Conservation (phyloP, 2,888 invertebrate genomes). For the Yponomeuta malinellus region DNA sequence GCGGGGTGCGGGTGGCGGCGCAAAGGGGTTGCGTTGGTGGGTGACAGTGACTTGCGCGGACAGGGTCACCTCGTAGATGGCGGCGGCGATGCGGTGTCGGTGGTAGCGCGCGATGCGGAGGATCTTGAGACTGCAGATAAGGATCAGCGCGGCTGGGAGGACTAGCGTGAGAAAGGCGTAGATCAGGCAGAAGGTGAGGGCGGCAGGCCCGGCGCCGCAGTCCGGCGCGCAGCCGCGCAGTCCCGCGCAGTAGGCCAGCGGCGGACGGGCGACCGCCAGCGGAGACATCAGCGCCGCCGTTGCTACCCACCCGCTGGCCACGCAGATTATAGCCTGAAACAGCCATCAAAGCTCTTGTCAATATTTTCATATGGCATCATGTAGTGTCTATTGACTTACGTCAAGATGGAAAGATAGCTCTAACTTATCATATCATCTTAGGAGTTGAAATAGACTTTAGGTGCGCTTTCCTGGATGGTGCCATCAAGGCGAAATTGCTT, state of each 20-base stretch:
- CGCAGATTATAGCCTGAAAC: constrained; percentile 77
- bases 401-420: too few relatives aligned
- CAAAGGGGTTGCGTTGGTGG: constrained; percentile 87
- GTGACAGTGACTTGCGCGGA: constrained; percentile 90
- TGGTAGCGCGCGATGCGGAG: constrained; percentile 83
- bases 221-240: constrained; percentile 81
- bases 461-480: too few relatives aligned
- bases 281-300: constrained; percentile 79
- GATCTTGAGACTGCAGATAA: constrained; percentile 83
- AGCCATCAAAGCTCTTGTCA: constrained; percentile 20
- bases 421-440: too few relatives aligned
- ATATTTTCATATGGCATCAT: background rate
- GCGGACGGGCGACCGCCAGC: constrained; percentile 76
- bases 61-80: constrained; percentile 88
- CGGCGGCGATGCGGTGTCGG: constrained; percentile 88
- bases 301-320: constrained; percentile 81
- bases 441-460: too few relatives aligned
- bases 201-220: constrained; percentile 77
- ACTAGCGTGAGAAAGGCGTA: constrained; percentile 80
- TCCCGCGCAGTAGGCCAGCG: constrained; percentile 53
- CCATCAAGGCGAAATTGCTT: too few relatives aligned
- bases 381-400: background rate
- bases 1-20: constrained; percentile 80
- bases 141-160: constrained; percentile 80
- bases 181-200: constrained; percentile 78